phyloP scores from a whole-genome alignment of 2,888 invertebrate genomes.

The Argyresthia albistria region DNA sequence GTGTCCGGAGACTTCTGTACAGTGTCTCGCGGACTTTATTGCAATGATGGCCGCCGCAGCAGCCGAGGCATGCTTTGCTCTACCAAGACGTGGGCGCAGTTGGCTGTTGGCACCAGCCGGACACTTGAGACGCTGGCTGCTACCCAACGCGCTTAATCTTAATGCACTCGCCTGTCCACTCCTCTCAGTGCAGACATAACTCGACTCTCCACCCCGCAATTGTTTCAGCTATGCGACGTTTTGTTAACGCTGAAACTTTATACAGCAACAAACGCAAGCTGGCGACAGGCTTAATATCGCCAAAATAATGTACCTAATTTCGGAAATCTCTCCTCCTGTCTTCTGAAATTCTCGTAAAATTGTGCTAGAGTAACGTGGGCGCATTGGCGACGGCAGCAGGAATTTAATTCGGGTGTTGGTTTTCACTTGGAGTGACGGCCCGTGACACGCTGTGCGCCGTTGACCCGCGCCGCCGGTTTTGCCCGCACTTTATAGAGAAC shows the following conservation, averaged over 20 bases:
- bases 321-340: slow-evolving; percentile 27
- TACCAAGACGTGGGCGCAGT: slow-evolving; percentile 17
- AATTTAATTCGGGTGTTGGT: slow-evolving; percentile 63
- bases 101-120: slow-evolving; percentile 44
- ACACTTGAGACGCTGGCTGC: slow-evolving; percentile 62
- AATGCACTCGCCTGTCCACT: slow-evolving; percentile 57
- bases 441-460: slow-evolving; percentile 43
- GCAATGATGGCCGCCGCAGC: slow-evolving; percentile 1
- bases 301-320: slow-evolving; percentile 34
- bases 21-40: slow-evolving; percentile 8
- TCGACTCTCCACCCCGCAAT: slow-evolving; percentile 46
- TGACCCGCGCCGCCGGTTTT: slow-evolving; percentile 30
- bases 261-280: slow-evolving; percentile 16
- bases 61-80: slow-evolving; percentile 10
- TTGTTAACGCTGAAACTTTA: slow-evolving; percentile 29
- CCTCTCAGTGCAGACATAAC: slow-evolving; percentile 45
- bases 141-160: slow-evolving; percentile 62
- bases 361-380: slow-evolving; percentile 24
- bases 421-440: slow-evolving; percentile 42
- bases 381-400: slow-evolving; percentile 37
- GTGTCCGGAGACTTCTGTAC: neutral
- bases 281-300: slow-evolving; percentile 10
- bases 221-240: slow-evolving; percentile 38
- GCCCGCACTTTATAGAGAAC: slow-evolving; percentile 37
- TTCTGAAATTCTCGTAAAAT: slow-evolving; percentile 32